phyloP scores from a whole-genome alignment of 2,797 vertebrate genomes.

The Etheostoma nigrum region DNA sequence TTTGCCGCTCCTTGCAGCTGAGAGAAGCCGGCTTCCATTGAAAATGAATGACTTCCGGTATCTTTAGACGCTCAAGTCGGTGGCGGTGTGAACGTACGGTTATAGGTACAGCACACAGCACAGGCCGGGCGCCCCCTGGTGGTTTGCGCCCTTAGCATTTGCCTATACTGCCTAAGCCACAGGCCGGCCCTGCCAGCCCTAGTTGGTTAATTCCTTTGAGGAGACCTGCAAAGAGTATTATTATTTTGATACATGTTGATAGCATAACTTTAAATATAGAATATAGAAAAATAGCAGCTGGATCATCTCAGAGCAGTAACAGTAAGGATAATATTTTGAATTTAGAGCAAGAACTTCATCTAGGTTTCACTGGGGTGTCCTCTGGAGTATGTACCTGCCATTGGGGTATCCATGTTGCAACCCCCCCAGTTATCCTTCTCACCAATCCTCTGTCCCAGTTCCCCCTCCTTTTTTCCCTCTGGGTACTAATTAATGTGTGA shows the following conservation, averaged over 20 bases:
- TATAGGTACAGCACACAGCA: too few relatives aligned
- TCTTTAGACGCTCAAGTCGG: too few relatives aligned
- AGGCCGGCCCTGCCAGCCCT: too few relatives aligned
- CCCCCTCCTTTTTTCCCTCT: constrained; percentile 62
- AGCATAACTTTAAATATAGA: not conserved
- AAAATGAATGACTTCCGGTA: too few relatives aligned
- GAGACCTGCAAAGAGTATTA: not conserved
- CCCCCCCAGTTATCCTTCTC: constrained; percentile 47
- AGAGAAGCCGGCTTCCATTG: too few relatives aligned
- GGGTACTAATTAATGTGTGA: constrained; percentile 82
- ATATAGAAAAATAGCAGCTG: not conserved
- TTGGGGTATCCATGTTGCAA: constrained; percentile 52
- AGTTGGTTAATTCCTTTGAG: not conserved
- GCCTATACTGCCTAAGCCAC: too few relatives aligned
- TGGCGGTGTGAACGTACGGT: too few relatives aligned
- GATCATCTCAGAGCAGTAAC: constrained; percentile 15
- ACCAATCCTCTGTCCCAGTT: constrained; percentile 48
- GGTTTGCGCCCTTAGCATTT: too few relatives aligned
- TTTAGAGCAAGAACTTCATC: constrained; percentile 32
- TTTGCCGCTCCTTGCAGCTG: too few relatives aligned
- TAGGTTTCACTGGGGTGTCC: constrained; percentile 37
- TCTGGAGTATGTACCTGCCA: constrained; percentile 58
- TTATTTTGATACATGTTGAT: not conserved
- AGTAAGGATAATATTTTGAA: constrained; percentile 22
- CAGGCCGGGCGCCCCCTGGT: too few relatives aligned